phyloP scores from a whole-genome alignment of 1,140 invertebrate species.

The Euwallacea fornicatus region DNA sequence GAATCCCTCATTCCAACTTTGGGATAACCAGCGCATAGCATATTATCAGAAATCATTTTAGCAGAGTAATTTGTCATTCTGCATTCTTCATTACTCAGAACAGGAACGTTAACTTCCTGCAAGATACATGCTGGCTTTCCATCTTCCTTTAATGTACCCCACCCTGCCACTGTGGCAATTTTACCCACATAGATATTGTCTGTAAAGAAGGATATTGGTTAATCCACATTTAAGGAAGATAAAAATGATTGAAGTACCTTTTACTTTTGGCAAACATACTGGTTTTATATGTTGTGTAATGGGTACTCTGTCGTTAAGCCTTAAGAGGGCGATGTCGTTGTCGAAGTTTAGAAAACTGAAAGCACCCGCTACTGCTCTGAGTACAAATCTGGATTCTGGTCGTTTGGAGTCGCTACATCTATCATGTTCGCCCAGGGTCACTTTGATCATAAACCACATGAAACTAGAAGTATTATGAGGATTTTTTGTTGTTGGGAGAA shows the following conservation, averaged over 20 bases:
- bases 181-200: slow-evolving; percentile 69
- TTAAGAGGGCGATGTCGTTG: slow-evolving; percentile 80
- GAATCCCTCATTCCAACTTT: slow-evolving; percentile 77
- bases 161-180: slow-evolving; percentile 75
- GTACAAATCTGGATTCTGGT: slow-evolving; percentile 74
- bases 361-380: slow-evolving; percentile 71
- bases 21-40: slow-evolving; percentile 82
- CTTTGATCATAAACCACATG: slow-evolving; percentile 89
- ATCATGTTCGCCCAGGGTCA: slow-evolving; percentile 81
- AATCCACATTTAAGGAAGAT: slow-evolving; percentile 1
- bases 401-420: slow-evolving; percentile 70
- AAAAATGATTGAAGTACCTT: slow-evolving; percentile 55
- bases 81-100: slow-evolving; percentile 76
- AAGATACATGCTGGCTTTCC: slow-evolving; percentile 78
- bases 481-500: not conserved
- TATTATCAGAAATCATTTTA: slow-evolving; percentile 81
- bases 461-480: slow-evolving; percentile 62
- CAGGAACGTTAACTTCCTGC: slow-evolving; percentile 80
- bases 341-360: slow-evolving; percentile 83
- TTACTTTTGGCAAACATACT: slow-evolving; percentile 71
- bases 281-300: slow-evolving; percentile 75
- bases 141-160: slow-evolving; percentile 81
- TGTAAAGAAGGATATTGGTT: slow-evolving; percentile 49
- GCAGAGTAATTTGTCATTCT: slow-evolving; percentile 75
- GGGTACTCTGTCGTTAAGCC: slow-evolving; percentile 74